Conservation (phyloP, 92 coral and sea anemone species). For the Phenganax marumi region DNA sequence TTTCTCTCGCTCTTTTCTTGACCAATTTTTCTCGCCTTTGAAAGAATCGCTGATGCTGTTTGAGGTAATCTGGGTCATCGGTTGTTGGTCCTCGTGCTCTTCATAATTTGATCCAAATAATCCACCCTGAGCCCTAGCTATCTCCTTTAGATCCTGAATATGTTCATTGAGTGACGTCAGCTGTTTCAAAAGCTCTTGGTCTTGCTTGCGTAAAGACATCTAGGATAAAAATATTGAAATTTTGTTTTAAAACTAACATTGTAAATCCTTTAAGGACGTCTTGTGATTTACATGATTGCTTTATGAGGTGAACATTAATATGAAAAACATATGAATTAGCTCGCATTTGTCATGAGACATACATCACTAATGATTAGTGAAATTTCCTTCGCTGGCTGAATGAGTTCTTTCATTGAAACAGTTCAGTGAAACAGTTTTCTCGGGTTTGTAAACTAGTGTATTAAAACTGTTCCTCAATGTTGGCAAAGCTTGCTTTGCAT, state of each 20-base stretch:
- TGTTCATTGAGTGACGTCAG: conserved; percentile 34
- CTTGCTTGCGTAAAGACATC: conserved; percentile 34
- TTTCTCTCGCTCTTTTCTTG: conserved; percentile 13
- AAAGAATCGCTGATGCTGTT: background rate
- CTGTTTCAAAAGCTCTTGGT: conserved; percentile 18
- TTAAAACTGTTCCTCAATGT: too few relatives aligned
- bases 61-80: background rate
- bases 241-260: background rate
- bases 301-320: background rate
- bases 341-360: background rate
- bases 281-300: background rate
- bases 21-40: background rate
- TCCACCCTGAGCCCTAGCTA: conserved; percentile 31
- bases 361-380: background rate
- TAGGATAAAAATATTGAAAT: background rate
- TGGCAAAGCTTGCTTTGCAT: too few relatives aligned
- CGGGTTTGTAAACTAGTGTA: too few relatives aligned
- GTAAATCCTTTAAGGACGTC: background rate
- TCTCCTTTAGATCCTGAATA: conserved; percentile 31
- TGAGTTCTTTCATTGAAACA: too few relatives aligned
- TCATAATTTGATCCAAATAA: conserved; percentile 14
- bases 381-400: background rate
- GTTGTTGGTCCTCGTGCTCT: conserved; percentile 13
- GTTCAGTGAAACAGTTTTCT: too few relatives aligned
- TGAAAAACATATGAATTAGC: background rate